Evolutionary conservation across 2,888 invertebrate genomes (phyloP).

Genomic region (Philonicus albiceps): DNA sequence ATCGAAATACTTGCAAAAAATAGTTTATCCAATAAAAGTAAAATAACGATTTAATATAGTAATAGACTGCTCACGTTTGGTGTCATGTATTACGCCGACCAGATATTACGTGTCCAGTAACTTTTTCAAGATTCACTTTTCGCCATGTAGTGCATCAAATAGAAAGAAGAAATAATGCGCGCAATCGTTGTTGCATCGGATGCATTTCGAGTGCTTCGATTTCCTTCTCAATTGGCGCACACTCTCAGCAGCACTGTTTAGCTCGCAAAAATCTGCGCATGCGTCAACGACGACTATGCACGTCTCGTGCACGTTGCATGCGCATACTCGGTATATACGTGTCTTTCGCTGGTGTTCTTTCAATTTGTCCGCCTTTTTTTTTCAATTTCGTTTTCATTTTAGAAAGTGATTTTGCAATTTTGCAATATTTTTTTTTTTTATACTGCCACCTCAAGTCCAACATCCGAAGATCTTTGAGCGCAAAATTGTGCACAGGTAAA

Average conservation of each 20-base stretch:
- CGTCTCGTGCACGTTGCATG: background rate
- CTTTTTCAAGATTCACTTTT: slow-evolving; percentile 22
- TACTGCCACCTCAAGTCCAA: background rate
- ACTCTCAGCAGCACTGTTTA: too few relatives aligned
- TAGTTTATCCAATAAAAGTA: background rate
- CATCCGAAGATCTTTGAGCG: background rate
- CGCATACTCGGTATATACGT: background rate
- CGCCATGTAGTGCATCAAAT: background rate
- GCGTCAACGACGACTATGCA: background rate
- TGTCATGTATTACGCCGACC: background rate
- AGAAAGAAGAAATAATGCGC: background rate
- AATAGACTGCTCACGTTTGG: background rate
- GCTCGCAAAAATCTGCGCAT: background rate
- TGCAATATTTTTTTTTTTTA: background rate
- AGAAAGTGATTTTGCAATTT: slow-evolving; percentile 43
- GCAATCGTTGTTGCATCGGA: background rate
- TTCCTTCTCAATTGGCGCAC: background rate
- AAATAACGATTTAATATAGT: background rate
- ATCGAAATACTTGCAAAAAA: background rate
- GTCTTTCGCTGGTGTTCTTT: background rate
- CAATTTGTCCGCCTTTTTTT: background rate
- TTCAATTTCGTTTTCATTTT: slow-evolving; percentile 40
- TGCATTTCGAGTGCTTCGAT: background rate
- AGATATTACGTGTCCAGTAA: background rate
- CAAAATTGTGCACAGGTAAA: background rate